These are phyloP conservation scores for Callaeas wilsoni DNA, from an alignment of 2,113 vertebrate species.

Conservation along the genomic window DNA sequence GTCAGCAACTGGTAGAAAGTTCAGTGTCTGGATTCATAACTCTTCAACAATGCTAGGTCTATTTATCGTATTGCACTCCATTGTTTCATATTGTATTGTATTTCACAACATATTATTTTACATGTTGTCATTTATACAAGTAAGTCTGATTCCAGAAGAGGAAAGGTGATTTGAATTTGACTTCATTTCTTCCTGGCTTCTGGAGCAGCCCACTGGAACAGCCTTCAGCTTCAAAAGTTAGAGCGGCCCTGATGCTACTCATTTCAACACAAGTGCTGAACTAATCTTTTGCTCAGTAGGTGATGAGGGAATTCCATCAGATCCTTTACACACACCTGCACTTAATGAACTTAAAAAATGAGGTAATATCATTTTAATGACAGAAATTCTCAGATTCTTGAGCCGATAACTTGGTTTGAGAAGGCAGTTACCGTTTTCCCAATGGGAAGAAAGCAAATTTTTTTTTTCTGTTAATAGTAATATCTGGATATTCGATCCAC, in stretches of 20 bases:
- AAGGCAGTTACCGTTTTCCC: background rate
- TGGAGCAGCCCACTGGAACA: background rate
- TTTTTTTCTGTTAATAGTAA: background rate
- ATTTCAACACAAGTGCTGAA: background rate
- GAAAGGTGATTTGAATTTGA: background rate
- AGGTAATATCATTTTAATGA: background rate
- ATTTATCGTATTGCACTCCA: background rate
- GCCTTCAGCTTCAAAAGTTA: background rate
- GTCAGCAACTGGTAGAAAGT: background rate
- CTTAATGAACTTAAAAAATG: background rate
- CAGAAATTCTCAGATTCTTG: slow-evolving; percentile 20
- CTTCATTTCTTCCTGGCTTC: background rate
- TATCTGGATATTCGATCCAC: background rate
- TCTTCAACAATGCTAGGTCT: background rate
- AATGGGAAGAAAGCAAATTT: background rate
- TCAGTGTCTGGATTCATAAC: background rate
- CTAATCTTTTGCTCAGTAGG: background rate
- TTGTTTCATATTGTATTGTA: background rate
- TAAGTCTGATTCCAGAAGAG: background rate
- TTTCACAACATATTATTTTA: background rate
- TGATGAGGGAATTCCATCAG: slow-evolving; percentile 6
- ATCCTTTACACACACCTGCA: background rate
- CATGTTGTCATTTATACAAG: background rate
- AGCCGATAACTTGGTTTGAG: background rate
- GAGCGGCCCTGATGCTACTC: background rate